A percentile compares a stretch with the other conserved stretches of the same genome.
Conservation (phyloP, 2,797 vertebrate genomes). For the Gouania willdenowi region DNA sequence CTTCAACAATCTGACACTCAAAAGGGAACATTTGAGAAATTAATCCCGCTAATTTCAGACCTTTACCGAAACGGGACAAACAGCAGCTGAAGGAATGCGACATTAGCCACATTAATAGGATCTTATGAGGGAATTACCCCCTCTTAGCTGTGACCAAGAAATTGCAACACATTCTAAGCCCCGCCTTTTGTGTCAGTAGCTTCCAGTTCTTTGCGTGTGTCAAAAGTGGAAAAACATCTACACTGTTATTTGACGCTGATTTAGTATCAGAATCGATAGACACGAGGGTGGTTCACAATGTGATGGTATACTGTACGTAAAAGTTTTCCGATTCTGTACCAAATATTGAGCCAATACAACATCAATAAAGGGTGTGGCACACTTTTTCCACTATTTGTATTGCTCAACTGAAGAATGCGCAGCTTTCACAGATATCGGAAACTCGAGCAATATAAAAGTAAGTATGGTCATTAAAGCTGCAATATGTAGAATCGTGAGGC, state of each 20-base stretch:
- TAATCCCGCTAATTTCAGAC: constrained; percentile 31
- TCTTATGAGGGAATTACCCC: constrained; percentile 47
- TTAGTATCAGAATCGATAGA: no score
- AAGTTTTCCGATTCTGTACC: no score
- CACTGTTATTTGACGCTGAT: constrained; percentile 42
- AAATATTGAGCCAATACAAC: no score
- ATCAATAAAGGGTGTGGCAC: no score
- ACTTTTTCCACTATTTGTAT: no score
- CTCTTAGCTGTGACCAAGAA: constrained; percentile 52
- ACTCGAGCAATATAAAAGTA: no score
- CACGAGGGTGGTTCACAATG: no score
- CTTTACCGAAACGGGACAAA: background rate
- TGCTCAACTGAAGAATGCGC: no score
- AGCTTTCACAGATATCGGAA: no score
- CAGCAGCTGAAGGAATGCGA: constrained; percentile 23
- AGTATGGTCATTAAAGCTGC: no score
- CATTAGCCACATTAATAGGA: constrained; percentile 54
- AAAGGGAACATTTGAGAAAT: constrained; percentile 44
- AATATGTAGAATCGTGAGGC: no score
- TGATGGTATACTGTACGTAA: no score
- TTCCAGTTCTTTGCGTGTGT: constrained; percentile 58
- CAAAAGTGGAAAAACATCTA: constrained; percentile 38
- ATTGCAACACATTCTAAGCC: constrained; percentile 51
- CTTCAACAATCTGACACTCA: constrained; percentile 41
- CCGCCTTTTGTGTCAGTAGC: constrained; percentile 46